Percentiles rank a stretch among this genome's conserved stretches.
Evolutionary conservation across 2,888 invertebrate genomes (phyloP).

Genomic region (Harpalus rufipes): DNA sequence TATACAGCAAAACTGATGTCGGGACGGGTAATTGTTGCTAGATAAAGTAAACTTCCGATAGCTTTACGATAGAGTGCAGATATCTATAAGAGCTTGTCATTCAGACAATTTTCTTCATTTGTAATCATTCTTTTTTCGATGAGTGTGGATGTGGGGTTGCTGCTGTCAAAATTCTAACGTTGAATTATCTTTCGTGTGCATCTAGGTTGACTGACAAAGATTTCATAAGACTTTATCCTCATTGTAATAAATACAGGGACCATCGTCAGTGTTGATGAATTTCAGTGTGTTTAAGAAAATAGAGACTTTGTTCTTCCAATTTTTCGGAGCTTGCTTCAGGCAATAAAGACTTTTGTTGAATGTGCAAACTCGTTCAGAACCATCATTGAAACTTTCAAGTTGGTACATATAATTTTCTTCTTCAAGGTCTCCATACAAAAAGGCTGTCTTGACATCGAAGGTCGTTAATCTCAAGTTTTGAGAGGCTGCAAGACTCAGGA

Average conservation of each 20-base stretch:
- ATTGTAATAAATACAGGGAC: slow-evolving; percentile 69
- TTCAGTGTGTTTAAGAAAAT: slow-evolving; percentile 67
- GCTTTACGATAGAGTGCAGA: too few species aligned
- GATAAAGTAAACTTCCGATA: too few species aligned
- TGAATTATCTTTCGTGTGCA: too few species aligned
- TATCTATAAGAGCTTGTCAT: too few species aligned
- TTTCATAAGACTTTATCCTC: slow-evolving; percentile 57
- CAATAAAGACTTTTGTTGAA: slow-evolving; percentile 41
- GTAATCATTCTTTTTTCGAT: too few species aligned
- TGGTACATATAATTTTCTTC: slow-evolving; percentile 69
- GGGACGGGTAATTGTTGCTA: too few species aligned
- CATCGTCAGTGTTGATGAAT: slow-evolving; percentile 70
- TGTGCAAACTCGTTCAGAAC: slow-evolving; percentile 13
- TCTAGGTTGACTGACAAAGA: slow-evolving; percentile 67
- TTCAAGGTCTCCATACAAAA: neutral
- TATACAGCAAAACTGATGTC: too few species aligned
- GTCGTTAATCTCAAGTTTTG: slow-evolving; percentile 43
- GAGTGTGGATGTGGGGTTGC: too few species aligned
- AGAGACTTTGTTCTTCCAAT: slow-evolving; percentile 68
- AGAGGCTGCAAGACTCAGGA: slow-evolving; percentile 69
- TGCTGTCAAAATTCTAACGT: too few species aligned
- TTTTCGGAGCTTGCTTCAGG: slow-evolving; percentile 54
- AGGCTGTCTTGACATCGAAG: slow-evolving; percentile 60
- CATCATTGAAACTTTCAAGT: neutral
- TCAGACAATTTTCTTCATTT: too few species aligned